These are phyloP conservation scores for Bellardia bayeri DNA, from an alignment of 2,888 invertebrate genomes.

Conservation along the genomic window DNA sequence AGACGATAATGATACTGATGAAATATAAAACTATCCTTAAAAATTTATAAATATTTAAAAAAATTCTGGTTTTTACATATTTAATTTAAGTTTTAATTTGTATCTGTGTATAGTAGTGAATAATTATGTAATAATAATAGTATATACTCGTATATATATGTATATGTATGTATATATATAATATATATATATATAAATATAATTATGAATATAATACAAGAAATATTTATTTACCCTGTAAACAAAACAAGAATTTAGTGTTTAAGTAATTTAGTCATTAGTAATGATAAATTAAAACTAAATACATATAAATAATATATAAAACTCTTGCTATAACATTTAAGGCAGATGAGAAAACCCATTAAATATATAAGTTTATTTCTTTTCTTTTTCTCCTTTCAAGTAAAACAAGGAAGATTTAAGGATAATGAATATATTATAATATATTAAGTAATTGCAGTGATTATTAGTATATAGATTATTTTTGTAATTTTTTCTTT, in stretches of 20 bases:
- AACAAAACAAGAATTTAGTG: slow-evolving; percentile 68
- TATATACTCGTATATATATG: too few species aligned
- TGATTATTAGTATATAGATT: slow-evolving; percentile 72
- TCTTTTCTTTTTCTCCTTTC: slow-evolving; percentile 71
- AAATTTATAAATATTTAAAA: slow-evolving; percentile 53
- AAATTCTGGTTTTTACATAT: slow-evolving; percentile 60
- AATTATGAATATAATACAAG: slow-evolving; percentile 69
- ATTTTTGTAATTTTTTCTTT: slow-evolving; percentile 27
- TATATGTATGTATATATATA: too few species aligned
- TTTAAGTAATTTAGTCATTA: slow-evolving; percentile 59
- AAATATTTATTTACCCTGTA: slow-evolving; percentile 72
- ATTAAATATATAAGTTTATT: slow-evolving; percentile 48
- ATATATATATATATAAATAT: slow-evolving; percentile 49
- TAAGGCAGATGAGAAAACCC: slow-evolving; percentile 42
- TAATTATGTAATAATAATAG: slow-evolving; percentile 70
- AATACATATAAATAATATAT: slow-evolving; percentile 12
- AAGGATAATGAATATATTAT: slow-evolving; percentile 64
- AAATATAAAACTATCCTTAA: slow-evolving; percentile 57
- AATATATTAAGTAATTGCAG: slow-evolving; percentile 63
- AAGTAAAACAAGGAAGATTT: slow-evolving; percentile 41
- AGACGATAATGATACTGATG: slow-evolving; percentile 45
- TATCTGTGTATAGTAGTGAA: slow-evolving; percentile 77
- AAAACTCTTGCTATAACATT: slow-evolving; percentile 61
- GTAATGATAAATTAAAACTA: slow-evolving; percentile 46
- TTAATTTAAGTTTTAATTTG: slow-evolving; percentile 69